Evolutionary conservation across 2,113 vertebrate genomes (phyloP), one percentile per base, ranked within the genome.

Genomic region (Gorilla gorilla): DNA sequence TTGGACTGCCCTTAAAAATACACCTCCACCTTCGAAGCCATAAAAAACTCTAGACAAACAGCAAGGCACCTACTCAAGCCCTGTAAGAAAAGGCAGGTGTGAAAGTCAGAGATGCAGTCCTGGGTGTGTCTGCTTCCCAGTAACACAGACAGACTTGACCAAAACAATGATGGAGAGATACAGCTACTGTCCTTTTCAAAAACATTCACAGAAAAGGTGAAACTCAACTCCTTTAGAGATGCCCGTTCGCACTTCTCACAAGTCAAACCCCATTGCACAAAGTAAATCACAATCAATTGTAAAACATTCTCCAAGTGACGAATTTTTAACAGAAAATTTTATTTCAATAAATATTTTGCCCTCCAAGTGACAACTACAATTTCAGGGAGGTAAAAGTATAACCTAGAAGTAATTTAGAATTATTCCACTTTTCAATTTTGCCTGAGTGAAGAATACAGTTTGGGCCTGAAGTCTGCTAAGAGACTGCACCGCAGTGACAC

Each of bases 101-200:
- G 48, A 23, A 20, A 13, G 32, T 12, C 76, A 52, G 50, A 80
- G 48, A 50, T 6, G 32, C 76, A n/a, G 5, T 35, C 48, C 18
- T n/a, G 50, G 30, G 32, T 52, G 18, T 13, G 48, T 13, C 59
- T 32, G 6, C 25, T 32, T 18, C 32, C 75, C 59, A 5, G 11
- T 23, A 20, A 3, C 0, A 3, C 76, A 14, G 25, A 66, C 0
- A 17, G 89, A 40, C n/a, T 10, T 3, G 48, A 23, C 52, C 10
- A 3, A 5, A 35, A 48, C 27, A 1, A 0, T 52, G 66, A 30
- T 0, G 22, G 8, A 1, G 66, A 32, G 12, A 66, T 8, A n/a
- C 30, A 7, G 79, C 38, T 48, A 8, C 55, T 2, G 8, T 8
- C 35, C 38, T 22, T 14, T 13, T 13, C 48, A 11, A 50, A 50